Base-by-base conservation (phyloP, 2,888 invertebrate species). In the Eretmocerus hayati region DNA sequence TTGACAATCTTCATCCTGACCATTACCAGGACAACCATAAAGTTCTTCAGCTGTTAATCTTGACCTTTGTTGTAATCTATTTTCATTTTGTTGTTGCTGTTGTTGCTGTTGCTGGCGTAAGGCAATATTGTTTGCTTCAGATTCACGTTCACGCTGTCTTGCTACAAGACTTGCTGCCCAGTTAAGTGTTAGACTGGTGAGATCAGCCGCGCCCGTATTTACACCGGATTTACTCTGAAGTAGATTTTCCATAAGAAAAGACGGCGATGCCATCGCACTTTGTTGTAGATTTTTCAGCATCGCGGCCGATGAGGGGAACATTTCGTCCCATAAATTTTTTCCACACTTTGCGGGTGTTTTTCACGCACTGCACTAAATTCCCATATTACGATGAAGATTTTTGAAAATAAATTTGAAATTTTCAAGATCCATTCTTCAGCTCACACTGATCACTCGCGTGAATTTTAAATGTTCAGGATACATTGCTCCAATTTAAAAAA, bases 211-310 rank as follows among this genome's bases (percentile, higher is more conserved):
- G 35, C 48, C 23, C 49, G 76, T 76, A 57, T 79, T 78, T 2
- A 61, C 69, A 0, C 67, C 73, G 51, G 77, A 76, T 58, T 79
- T 78, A 57, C 78, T 79, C 53, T 80, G 80, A 45, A 81, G 64
- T 18, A 81, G 76, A 56, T 81, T 81, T 64, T 81, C 81, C 54
- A 81, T 79, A 44, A 80, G 60, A 59, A 81, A 81, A 1, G 79
- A 79, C 1, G 81, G 81, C 22, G 79, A 75, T 74, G 79, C 77
- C 57, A 77, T 77, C 5, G 75, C 64, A 57, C 67, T 66, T 56
- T 69, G 70, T 54, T 69, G 69, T 57, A 70, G 58, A 58, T 71
- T 70, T 58, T 70, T 70, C 59, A 70, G 62, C 71, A 71, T 71
- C 59, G 71, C 67, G 58, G 69, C 69, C 56, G 71, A 65, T 45